A percentile compares a stretch with the other conserved stretches of the same genome.
Conservation (phyloP, 1,140 invertebrate species). For the Cotesia vestalis region DNA sequence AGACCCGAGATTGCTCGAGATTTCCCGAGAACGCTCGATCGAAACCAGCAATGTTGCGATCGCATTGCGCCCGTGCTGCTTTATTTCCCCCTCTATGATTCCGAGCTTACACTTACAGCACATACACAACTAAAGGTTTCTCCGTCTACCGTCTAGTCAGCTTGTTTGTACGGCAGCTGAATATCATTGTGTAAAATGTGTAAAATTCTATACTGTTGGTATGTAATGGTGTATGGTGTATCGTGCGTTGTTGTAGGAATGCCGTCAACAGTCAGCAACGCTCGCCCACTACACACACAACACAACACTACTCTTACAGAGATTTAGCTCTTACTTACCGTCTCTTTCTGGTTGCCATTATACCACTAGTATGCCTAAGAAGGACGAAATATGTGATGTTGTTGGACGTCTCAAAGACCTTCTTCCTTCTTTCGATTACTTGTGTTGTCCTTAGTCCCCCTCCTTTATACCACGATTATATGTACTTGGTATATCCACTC, state of each 20-base stretch:
- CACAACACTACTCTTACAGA: conserved; percentile 37
- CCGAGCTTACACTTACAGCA: background rate
- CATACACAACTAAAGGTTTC: too few relatives aligned
- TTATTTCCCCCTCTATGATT: background rate
- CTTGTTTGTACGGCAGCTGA: too few relatives aligned
- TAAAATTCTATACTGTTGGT: too few relatives aligned
- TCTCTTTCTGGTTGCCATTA: too few relatives aligned
- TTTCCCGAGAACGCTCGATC: conserved; percentile 29
- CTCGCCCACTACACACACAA: conserved; percentile 51
- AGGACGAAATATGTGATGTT: background rate
- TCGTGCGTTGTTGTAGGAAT: conserved; percentile 53
- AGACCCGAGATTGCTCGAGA: conserved; percentile 28
- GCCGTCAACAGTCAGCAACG: conserved; percentile 50
- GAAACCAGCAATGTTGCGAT: conserved; percentile 21
- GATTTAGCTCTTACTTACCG: conserved; percentile 20
- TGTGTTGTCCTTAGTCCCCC: background rate
- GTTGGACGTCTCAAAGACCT: too few relatives aligned
- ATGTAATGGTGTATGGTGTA: background rate
- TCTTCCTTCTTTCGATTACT: conserved; percentile 6
- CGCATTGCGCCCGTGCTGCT: conserved; percentile 20
- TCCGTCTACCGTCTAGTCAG: too few relatives aligned
- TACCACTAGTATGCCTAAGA: too few relatives aligned
- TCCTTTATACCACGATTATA: conserved; percentile 22
- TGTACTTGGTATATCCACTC: conserved; percentile 14
- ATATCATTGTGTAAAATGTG: too few relatives aligned